These are phyloP conservation scores for Creontiades dilutus DNA, from an alignment of 2,888 invertebrate genomes.

Conservation along the genomic window DNA sequence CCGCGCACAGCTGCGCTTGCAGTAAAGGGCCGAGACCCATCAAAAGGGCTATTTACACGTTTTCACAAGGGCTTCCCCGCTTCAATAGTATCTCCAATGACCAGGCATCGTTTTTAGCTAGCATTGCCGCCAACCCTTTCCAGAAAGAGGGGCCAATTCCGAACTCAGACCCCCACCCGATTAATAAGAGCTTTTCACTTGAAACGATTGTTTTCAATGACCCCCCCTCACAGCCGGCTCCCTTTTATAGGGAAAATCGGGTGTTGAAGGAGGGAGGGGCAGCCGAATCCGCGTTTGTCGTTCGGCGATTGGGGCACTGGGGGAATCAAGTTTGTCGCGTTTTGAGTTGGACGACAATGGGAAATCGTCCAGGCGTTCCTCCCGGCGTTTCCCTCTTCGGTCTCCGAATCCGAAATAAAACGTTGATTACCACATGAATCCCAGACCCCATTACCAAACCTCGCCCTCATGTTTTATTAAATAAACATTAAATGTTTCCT, in stretches of 20 bases:
- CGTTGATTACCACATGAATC: conserved; percentile 69
- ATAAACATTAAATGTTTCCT: conserved; percentile 53
- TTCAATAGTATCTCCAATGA: conserved; percentile 65
- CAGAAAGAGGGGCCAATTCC: conserved; percentile 20
- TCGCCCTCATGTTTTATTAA: conserved; percentile 65
- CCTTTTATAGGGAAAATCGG: conserved; percentile 40
- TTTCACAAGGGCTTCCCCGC: conserved; percentile 51
- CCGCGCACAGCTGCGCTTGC: conserved; percentile 1
- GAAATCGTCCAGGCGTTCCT: conserved; percentile 54
- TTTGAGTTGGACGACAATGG: conserved; percentile 51
- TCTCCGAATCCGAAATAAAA: conserved; percentile 16
- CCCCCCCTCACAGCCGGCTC: conserved; percentile 5
- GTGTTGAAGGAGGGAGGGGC: neutral
- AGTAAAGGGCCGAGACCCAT: conserved; percentile 4
- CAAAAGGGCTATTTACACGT: conserved; percentile 64
- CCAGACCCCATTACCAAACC: conserved; percentile 55
- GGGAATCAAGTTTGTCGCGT: conserved; percentile 13
- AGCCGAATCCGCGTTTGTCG: conserved; percentile 28
- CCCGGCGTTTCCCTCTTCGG: neutral
- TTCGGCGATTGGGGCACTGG: conserved; percentile 21
- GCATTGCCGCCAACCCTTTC: conserved; percentile 6
- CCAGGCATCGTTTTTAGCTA: conserved; percentile 69
- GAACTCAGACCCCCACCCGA: conserved; percentile 59
- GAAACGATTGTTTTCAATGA: conserved; percentile 66
- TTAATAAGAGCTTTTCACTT: conserved; percentile 62